These are phyloP conservation scores for Cheilosia soror DNA, from an alignment of 2,888 invertebrate genomes.

Conservation along the genomic window DNA sequence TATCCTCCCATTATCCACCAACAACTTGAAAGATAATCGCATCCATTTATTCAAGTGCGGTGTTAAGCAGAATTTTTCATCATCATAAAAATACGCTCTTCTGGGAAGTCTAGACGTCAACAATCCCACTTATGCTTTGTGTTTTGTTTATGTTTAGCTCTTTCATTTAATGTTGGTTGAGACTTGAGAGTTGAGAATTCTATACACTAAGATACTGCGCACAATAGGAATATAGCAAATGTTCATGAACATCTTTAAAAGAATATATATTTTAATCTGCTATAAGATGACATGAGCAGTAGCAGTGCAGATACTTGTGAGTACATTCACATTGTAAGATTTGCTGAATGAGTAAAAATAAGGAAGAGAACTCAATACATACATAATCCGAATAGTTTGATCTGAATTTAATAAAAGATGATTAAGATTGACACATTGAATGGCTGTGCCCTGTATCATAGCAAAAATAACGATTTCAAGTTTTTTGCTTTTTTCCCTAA, in stretches of 20 bases:
- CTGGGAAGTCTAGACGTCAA: constrained; percentile 65
- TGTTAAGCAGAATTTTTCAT: constrained; percentile 48
- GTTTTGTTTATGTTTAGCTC: constrained; percentile 39
- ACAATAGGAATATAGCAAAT: constrained; percentile 48
- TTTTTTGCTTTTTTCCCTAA: background rate
- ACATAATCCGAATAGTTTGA: background rate
- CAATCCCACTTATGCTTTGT: constrained; percentile 59
- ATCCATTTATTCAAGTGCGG: constrained; percentile 53
- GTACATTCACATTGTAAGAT: constrained; percentile 54
- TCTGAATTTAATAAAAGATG: constrained; percentile 1
- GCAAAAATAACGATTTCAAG: constrained; percentile 9
- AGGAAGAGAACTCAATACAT: background rate
- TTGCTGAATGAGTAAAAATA: constrained; percentile 23
- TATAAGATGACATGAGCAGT: constrained; percentile 16
- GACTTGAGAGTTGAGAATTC: background rate
- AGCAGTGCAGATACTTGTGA: constrained; percentile 41
- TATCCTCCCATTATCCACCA: constrained; percentile 10
- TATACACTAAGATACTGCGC: constrained; percentile 18
- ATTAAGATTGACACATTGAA: constrained; percentile 11
- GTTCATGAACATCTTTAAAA: constrained; percentile 51
- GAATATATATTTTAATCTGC: constrained; percentile 48
- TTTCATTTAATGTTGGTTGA: constrained; percentile 41
- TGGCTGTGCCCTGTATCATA: background rate
- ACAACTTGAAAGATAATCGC: constrained; percentile 42
- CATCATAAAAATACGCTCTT: constrained; percentile 36